Conservation (phyloP, 2,113 vertebrate species). For the pig (Sus scrofa) region DNA sequence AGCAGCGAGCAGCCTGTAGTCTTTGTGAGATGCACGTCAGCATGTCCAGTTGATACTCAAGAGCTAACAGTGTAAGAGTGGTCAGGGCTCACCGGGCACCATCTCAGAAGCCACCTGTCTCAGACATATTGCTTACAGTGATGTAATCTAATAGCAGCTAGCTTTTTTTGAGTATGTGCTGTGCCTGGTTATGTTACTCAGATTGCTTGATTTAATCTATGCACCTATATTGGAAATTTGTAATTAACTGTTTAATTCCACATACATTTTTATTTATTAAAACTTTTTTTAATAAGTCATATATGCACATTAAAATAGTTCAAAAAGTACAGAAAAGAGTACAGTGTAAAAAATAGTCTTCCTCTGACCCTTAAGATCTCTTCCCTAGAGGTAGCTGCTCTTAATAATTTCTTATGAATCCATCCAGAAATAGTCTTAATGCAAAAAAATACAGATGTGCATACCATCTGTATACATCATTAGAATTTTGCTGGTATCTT, state of each 20-base stretch:
- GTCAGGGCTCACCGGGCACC: neutral
- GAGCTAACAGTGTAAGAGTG: neutral
- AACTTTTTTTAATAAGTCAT: conserved; percentile 13
- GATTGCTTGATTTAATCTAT: conserved; percentile 41
- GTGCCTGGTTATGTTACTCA: neutral
- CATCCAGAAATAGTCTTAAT: conserved; percentile 8
- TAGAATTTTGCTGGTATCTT: neutral
- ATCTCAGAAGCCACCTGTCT: neutral
- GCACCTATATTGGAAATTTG: neutral
- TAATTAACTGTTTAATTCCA: neutral
- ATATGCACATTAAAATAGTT: neutral
- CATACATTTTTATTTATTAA: neutral
- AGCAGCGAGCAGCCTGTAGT: too few relatives aligned
- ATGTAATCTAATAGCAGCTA: neutral
- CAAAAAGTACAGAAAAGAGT: neutral
- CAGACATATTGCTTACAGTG: neutral
- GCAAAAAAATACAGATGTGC: neutral
- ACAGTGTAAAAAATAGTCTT: neutral
- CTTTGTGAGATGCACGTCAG: neutral
- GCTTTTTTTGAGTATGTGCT: conserved; percentile 13
- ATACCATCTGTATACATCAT: neutral
- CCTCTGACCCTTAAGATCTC: neutral
- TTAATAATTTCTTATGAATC: neutral
- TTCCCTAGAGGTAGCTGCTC: neutral
- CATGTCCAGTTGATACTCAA: neutral